Evolutionary conservation across 2,113 vertebrate genomes (phyloP).

Genomic region (Sylvilagus bachmani): DNA sequence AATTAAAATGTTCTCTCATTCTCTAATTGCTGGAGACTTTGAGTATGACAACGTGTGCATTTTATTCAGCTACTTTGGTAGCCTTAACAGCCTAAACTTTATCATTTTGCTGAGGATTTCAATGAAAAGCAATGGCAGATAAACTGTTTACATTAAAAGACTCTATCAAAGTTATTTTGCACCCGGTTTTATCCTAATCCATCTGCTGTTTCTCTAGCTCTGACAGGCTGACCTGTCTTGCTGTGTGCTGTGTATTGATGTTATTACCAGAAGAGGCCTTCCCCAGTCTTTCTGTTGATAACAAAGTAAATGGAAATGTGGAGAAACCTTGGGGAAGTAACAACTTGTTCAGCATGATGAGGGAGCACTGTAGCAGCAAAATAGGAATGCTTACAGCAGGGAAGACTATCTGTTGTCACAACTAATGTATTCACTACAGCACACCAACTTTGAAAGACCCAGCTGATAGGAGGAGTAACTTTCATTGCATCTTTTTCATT

Average conservation of each 20-base stretch:
- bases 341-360: constrained; percentile 82
- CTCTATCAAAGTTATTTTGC: constrained; percentile 88
- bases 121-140: constrained; percentile 82
- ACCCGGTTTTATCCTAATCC: constrained; percentile 86
- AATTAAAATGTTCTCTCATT: constrained; percentile 82
- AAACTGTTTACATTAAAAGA: constrained; percentile 87
- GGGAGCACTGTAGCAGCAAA: constrained; percentile 70
- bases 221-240: constrained; percentile 87
- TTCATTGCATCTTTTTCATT: constrained; percentile 47
- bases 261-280: constrained; percentile 83
- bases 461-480: neutral
- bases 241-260: constrained; percentile 85
- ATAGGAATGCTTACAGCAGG: constrained; percentile 42
- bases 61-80: constrained; percentile 74
- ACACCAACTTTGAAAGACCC: constrained; percentile 30
- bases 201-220: constrained; percentile 85
- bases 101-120: constrained; percentile 74
- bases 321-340: constrained; percentile 87
- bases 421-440: constrained; percentile 5
- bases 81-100: constrained; percentile 11
- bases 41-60: constrained; percentile 50
- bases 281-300: constrained; percentile 86
- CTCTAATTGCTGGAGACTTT: constrained; percentile 73
- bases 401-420: constrained; percentile 67
- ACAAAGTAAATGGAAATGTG: constrained; percentile 87